Evolutionary conservation across 2,888 invertebrate species (phyloP).

Genomic region (Pedicia rivosa): DNA sequence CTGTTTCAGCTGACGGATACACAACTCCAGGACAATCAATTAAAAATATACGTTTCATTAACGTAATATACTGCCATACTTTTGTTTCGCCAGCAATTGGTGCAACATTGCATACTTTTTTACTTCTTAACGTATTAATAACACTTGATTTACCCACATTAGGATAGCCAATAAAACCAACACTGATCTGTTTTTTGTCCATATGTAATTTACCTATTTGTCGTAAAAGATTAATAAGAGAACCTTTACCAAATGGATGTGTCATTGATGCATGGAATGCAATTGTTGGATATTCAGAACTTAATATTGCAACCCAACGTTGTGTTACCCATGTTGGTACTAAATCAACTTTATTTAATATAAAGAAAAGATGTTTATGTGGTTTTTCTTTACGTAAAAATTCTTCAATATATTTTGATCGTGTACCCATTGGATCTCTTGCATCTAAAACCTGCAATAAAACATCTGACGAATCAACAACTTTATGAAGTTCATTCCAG

Average conservation of each 20-base stretch:
- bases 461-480: constrained; percentile 97
- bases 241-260: constrained; percentile 96
- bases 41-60: constrained; percentile 92
- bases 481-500: constrained; percentile 99
- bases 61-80: constrained; percentile 98
- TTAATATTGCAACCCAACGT: constrained; percentile 90
- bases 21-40: constrained; percentile 99
- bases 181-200: constrained; percentile 97
- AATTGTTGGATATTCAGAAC: constrained; percentile 89
- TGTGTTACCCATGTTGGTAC: constrained; percentile 98
- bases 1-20: constrained; percentile 90
- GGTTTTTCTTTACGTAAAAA: constrained; percentile 88
- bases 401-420: constrained; percentile 82
- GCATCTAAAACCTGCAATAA: constrained; percentile 92
- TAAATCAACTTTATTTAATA: constrained; percentile 91
- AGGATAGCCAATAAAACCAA: constrained; percentile 97
- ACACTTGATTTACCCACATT: constrained; percentile 98
- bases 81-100: constrained; percentile 96
- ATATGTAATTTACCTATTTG: constrained; percentile 91
- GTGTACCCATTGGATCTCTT: constrained; percentile 91
- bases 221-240: constrained; percentile 84
- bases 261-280: constrained; percentile 98
- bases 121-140: constrained; percentile 87
- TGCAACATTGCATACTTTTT: constrained; percentile 97
- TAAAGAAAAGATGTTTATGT: constrained; percentile 93